Evolutionary conservation across 2,797 vertebrate genomes (phyloP).

Genomic region (Helicolenus hilgendorfi): DNA sequence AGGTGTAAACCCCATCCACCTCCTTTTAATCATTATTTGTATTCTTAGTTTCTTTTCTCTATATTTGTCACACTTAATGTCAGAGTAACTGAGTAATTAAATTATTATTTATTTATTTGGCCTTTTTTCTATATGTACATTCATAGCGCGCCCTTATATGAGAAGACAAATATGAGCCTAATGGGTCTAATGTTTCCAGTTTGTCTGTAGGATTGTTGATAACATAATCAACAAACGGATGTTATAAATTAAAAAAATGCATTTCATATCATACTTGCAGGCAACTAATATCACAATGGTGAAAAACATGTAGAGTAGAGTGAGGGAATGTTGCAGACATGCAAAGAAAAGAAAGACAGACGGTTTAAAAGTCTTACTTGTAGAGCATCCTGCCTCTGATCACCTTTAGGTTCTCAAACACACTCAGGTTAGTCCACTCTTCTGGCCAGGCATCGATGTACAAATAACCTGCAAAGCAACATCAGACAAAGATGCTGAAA

Average conservation of each 20-base stretch:
- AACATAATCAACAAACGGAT: neutral
- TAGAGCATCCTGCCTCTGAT: constrained; percentile 95
- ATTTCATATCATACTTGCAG: neutral
- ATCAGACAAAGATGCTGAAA: neutral
- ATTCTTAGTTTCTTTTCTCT: neutral
- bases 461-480: constrained; percentile 91
- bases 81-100: neutral
- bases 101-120: neutral
- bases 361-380: constrained; percentile 88
- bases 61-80: neutral
- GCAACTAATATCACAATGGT: neutral
- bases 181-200: neutral
- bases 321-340: neutral
- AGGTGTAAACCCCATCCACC: neutral
- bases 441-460: constrained; percentile 96
- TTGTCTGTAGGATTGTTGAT: neutral
- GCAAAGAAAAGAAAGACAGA: neutral
- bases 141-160: neutral
- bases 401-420: constrained; percentile 95
- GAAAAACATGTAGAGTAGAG: neutral
- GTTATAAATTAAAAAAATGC: neutral
- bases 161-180: neutral
- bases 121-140: neutral
- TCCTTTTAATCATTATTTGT: neutral
- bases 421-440: constrained; percentile 86